phyloP scores from a whole-genome alignment of 1,140 invertebrate species.

The Orchestia grillus region DNA sequence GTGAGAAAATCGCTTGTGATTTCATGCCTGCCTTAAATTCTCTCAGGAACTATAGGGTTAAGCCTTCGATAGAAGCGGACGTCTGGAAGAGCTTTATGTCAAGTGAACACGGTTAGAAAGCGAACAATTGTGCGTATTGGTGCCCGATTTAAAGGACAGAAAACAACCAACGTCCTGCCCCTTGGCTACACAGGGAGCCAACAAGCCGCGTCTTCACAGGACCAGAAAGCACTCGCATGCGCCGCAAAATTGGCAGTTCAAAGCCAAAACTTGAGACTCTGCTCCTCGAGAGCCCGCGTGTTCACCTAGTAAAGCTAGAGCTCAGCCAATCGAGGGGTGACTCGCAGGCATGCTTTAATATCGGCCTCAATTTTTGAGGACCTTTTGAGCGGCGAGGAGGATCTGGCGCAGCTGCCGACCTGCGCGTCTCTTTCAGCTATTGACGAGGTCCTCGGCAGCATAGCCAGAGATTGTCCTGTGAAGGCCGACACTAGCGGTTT shows the following conservation, averaged over 20 bases:
- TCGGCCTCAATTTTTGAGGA: neutral
- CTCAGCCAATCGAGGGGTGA: neutral
- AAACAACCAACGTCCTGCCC: neutral
- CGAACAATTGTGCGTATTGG: neutral
- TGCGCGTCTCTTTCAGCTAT: neutral
- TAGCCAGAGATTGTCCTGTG: neutral
- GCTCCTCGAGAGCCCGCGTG: neutral
- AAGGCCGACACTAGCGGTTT: neutral
- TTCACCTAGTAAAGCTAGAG: neutral
- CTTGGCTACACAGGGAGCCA: neutral
- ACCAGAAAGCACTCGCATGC: neutral
- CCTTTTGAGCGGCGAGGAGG: neutral
- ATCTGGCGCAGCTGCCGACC: neutral
- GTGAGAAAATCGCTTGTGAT: too few species aligned
- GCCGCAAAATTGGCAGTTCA: neutral
- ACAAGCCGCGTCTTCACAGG: neutral
- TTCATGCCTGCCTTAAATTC: too few species aligned
- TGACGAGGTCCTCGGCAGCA: neutral
- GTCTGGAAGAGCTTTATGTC: neutral
- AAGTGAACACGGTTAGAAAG: neutral
- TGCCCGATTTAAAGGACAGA: neutral
- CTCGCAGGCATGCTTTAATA: neutral
- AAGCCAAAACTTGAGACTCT: neutral
- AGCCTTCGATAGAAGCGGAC: neutral
- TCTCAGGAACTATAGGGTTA: too few species aligned